Evolutionary conservation across 2,113 vertebrate genomes (phyloP).

Genomic region (Tiliqua scincoides): DNA sequence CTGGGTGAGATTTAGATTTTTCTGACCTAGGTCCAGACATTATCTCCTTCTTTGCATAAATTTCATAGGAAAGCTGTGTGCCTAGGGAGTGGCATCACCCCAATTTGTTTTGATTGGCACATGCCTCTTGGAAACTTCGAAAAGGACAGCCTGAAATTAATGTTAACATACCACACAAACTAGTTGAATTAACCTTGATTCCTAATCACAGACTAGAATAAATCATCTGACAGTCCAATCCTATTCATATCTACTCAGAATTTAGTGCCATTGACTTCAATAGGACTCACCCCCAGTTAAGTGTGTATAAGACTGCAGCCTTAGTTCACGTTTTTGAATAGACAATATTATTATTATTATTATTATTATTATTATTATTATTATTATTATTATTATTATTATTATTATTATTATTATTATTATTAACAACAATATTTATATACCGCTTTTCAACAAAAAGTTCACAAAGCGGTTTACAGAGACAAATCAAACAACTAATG

Average conservation of each 20-base stretch:
- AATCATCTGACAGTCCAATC: background rate
- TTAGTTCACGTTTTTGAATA: background rate
- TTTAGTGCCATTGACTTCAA: no score
- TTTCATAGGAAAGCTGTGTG: conserved; percentile 61
- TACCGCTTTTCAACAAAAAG: no score
- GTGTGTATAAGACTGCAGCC: no score
- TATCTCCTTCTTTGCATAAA: conserved; percentile 72
- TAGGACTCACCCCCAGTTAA: no score
- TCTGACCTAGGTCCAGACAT: conserved; percentile 70
- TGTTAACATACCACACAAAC: conserved; percentile 26
- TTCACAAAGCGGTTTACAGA: no score
- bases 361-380: no score
- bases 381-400: no score
- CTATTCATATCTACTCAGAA: no score
- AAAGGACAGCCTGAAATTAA: conserved; percentile 59
- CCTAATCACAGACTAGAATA: background rate
- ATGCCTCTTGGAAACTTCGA: conserved; percentile 59
- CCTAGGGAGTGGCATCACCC: conserved; percentile 59
- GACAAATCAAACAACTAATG: no score
- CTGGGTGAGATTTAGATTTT: conserved; percentile 64
- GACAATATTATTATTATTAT: no score
- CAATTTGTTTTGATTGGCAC: conserved; percentile 66
- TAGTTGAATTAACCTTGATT: conserved; percentile 32
- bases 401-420: no score
- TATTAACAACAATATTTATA: no score